phyloP scores from a whole-genome alignment of 2,888 invertebrate genomes.

The Metallyticus violacea region DNA sequence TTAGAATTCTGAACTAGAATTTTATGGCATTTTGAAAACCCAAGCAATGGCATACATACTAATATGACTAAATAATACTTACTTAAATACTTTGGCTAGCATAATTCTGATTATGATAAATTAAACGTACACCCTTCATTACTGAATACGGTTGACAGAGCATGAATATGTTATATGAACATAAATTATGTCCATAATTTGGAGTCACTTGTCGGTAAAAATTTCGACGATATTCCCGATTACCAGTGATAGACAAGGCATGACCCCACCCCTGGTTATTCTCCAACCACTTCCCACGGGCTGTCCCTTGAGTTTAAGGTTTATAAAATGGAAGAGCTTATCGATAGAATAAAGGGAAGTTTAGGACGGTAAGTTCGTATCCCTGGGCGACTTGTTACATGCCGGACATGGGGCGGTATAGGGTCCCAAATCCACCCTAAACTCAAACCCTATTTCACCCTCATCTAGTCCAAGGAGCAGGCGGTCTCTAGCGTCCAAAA shows the following conservation, averaged over 20 bases:
- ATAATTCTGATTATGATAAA: no score
- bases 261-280: not conserved
- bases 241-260: not conserved
- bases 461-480: not conserved
- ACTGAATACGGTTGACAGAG: no score
- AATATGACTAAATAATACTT: no score
- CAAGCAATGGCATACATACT: no score
- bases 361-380: not conserved
- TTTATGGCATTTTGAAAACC: no score
- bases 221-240: not conserved
- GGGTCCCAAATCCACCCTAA: constrained; percentile 2
- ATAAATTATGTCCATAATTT: no score
- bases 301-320: not conserved
- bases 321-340: not conserved
- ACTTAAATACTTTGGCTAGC: no score
- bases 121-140: no score
- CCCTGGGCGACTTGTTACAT: not conserved
- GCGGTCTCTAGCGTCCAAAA: not conserved
- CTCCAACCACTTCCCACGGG: not conserved
- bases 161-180: no score
- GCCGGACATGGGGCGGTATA: not conserved
- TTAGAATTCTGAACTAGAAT: no score
- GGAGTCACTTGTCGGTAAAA: not conserved
- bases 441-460: not conserved
- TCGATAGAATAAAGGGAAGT: not conserved